phyloP scores from a whole-genome alignment of 2,888 invertebrate species.

The Augiades crinisus region DNA sequence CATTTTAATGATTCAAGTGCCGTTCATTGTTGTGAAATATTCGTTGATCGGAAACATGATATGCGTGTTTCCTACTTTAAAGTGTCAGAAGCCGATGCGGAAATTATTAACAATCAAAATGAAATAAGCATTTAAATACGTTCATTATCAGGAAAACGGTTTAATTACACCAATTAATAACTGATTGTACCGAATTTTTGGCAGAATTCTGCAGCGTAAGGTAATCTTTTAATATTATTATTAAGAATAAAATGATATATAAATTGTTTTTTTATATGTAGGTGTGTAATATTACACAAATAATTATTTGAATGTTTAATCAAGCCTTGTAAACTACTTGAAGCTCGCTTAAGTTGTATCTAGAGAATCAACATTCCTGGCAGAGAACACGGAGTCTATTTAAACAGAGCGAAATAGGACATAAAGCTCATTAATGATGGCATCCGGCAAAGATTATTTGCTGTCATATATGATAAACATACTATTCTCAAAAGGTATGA shows the following conservation, averaged over 20 bases:
- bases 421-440: no score
- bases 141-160: slow-evolving; percentile 23
- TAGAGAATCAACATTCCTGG: no score
- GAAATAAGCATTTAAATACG: slow-evolving; percentile 26
- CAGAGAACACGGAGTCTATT: no score
- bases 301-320: no score
- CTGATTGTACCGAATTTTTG: slow-evolving; percentile 21
- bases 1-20: slow-evolving; percentile 22
- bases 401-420: no score
- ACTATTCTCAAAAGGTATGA: no score
- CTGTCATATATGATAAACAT: no score
- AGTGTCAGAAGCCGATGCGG: slow-evolving; percentile 23
- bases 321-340: no score
- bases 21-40: slow-evolving; percentile 22
- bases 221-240: slow-evolving; percentile 14
- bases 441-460: no score
- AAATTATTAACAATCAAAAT: slow-evolving; percentile 27
- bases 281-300: no score
- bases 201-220: slow-evolving; percentile 16
- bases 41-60: slow-evolving; percentile 23
- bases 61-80: slow-evolving; percentile 26
- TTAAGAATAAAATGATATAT: neutral
- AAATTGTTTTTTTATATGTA: no score
- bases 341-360: no score
- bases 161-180: slow-evolving; percentile 26